Evolutionary conservation across 2,888 invertebrate genomes (phyloP), one percentile per base, ranked within the genome.

Genomic region (Apamea sordens): DNA sequence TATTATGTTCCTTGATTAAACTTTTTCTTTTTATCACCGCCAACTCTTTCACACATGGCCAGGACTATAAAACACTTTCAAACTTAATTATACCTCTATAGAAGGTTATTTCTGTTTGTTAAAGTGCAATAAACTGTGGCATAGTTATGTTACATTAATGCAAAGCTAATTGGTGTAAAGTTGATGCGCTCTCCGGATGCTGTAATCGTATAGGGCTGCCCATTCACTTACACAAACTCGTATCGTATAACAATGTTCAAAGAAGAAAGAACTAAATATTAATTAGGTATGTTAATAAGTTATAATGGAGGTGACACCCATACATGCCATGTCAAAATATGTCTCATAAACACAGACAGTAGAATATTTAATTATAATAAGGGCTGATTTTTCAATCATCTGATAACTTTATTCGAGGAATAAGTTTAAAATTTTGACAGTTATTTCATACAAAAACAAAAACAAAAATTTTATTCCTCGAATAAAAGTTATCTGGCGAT

Each of bases 1-100:
- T 92, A 91, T 93, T 93, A 92, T 92, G 90, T 92, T 90, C 89
- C 92, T 94, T 94, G 93, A 95, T 95, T 94, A 94, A 94, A 94
- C 92, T 92, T 92, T 78, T 94, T 93, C 91, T 90, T 90, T 92
- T 86, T 90, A 89, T 88, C 87, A 89, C 88, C 82, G 24, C 50
- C 75, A 84, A 80, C 73, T 88, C 80, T 87, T 83, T 76, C 47
- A 81, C 76, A 79, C 28, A 70, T 77, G 69, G 73, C 80, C 71
- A 76, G 75, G n/a, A 53, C 18, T 53, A 80, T 76, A 71, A 73
- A 79, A 73, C 41, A 63, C 44, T 50, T 73, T 44, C 50, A 83
- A 65, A 72, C 36, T 61, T 59, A 59, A 41, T 72, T 18, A 47
- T 61, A 77, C 56, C 64, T 74, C 61, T 74, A 67, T 79, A 41